These are phyloP conservation scores for Minunthozetes semirufus DNA, from an alignment of 2,888 invertebrate species.

Conservation along the genomic window DNA sequence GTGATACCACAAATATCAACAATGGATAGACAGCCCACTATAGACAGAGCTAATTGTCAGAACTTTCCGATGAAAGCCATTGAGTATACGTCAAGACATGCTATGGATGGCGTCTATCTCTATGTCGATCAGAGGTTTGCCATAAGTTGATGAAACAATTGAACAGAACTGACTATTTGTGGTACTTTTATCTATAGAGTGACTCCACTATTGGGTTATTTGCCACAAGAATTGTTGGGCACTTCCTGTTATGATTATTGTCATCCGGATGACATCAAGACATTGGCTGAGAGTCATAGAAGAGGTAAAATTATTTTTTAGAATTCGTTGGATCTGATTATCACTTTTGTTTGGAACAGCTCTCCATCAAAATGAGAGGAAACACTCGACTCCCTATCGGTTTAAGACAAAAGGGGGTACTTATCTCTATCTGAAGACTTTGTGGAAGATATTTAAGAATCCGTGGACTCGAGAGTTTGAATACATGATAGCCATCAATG, in stretches of 20 bases:
- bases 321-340: too few relatives aligned
- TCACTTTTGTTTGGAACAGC: too few relatives aligned
- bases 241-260: conserved; percentile 90
- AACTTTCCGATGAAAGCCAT: conserved; percentile 43
- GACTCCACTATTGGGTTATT: conserved; percentile 76
- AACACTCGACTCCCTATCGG: conserved; percentile 49
- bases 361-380: neutral
- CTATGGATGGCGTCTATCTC: conserved; percentile 82
- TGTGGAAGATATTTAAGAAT: conserved; percentile 81
- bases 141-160: neutral
- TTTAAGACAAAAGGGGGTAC: conserved; percentile 72
- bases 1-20: conserved; percentile 57
- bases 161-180: conserved; percentile 53
- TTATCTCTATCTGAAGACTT: conserved; percentile 67
- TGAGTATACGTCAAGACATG: conserved; percentile 70
- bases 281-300: conserved; percentile 75
- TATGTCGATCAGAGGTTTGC: conserved; percentile 73
- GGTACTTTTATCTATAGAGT: conserved; percentile 50
- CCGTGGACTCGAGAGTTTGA: conserved; percentile 95
- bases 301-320: conserved; percentile 50
- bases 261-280: conserved; percentile 68
- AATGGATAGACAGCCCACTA: neutral
- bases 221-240: conserved; percentile 85
- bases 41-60: conserved; percentile 35
- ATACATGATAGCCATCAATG: conserved; percentile 78